Conservation (phyloP, 2,888 invertebrate genomes). For the Scaptomyza caliginosa region DNA sequence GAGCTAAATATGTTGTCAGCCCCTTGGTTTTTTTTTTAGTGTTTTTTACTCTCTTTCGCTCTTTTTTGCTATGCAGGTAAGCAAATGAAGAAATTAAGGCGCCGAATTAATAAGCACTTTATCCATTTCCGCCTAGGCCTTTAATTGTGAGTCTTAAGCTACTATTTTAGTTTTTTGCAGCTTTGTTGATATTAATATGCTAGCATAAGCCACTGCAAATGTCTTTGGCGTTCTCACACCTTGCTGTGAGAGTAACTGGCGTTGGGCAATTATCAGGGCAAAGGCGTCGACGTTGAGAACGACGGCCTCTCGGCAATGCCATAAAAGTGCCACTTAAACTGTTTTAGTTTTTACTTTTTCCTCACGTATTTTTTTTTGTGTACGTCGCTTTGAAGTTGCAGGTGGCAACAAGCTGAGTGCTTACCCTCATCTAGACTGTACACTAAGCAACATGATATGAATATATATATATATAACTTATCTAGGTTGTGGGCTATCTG, state of each 20-base stretch:
- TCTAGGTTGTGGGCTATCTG: neutral
- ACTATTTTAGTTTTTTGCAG: slow-evolving; percentile 8
- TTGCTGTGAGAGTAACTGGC: neutral
- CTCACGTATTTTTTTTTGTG: slow-evolving; percentile 6
- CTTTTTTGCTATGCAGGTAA: slow-evolving; percentile 16
- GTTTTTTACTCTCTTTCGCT: slow-evolving; percentile 11
- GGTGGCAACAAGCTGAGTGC: slow-evolving; percentile 30
- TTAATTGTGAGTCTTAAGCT: slow-evolving; percentile 43
- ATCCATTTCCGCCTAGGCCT: slow-evolving; percentile 43
- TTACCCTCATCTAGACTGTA: slow-evolving; percentile 1
- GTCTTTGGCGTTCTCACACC: slow-evolving; percentile 11
- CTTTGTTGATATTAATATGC: slow-evolving; percentile 54
- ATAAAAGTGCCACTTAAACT: slow-evolving; percentile 77
- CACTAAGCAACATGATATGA: slow-evolving; percentile 25
- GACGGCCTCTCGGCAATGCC: slow-evolving; percentile 57
- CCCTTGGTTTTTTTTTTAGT: slow-evolving; percentile 36
- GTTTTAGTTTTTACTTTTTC: slow-evolving; percentile 63
- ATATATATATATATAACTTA: neutral
- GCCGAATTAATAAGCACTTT: slow-evolving; percentile 73
- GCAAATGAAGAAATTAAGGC: slow-evolving; percentile 75
- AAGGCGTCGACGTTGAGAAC: slow-evolving; percentile 21
- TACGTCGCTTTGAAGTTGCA: slow-evolving; percentile 53
- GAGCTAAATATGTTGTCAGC: slow-evolving; percentile 59
- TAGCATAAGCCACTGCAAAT: slow-evolving; percentile 50
- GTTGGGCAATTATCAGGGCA: slow-evolving; percentile 49